phyloP scores from a whole-genome alignment of 2,888 invertebrate species.

The Ceriagrion tenellum region DNA sequence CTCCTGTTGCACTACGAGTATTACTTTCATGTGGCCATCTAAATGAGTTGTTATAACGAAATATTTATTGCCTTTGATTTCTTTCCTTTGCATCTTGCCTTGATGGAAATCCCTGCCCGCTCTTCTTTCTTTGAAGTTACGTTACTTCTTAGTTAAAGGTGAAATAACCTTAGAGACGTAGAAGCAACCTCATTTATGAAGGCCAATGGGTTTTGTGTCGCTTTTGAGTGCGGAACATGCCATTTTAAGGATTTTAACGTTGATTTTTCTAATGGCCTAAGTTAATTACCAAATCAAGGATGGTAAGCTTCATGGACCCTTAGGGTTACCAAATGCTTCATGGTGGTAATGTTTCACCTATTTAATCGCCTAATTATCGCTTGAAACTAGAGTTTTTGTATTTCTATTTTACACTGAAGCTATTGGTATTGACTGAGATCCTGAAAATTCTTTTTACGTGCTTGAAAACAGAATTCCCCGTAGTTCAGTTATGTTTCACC shows the following conservation, averaged over 20 bases:
- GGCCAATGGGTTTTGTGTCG: not conserved
- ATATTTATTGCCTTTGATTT: not conserved
- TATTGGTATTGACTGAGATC: not conserved
- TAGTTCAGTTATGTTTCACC: not conserved
- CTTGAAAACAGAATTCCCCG: not conserved
- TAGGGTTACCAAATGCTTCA: not conserved
- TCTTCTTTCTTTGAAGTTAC: not conserved
- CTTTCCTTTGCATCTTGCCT: not conserved
- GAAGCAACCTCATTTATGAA: slow-evolving; percentile 12
- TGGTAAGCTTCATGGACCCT: not conserved
- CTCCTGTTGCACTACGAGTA: not conserved
- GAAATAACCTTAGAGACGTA: not conserved
- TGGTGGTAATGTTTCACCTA: not conserved
- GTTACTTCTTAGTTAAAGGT: not conserved
- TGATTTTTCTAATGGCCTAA: not conserved
- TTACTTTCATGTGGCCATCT: not conserved
- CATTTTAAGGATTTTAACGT: not conserved
- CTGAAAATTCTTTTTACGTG: not conserved
- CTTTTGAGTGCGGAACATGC: not conserved
- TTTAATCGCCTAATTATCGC: not conserved
- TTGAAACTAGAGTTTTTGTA: not conserved
- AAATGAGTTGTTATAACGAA: not conserved
- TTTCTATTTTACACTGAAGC: not conserved
- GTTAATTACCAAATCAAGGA: not conserved
- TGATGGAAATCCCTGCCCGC: not conserved